These are phyloP conservation scores for Falco berigora DNA, from an alignment of 2,797 vertebrate genomes.

Conservation along the genomic window DNA sequence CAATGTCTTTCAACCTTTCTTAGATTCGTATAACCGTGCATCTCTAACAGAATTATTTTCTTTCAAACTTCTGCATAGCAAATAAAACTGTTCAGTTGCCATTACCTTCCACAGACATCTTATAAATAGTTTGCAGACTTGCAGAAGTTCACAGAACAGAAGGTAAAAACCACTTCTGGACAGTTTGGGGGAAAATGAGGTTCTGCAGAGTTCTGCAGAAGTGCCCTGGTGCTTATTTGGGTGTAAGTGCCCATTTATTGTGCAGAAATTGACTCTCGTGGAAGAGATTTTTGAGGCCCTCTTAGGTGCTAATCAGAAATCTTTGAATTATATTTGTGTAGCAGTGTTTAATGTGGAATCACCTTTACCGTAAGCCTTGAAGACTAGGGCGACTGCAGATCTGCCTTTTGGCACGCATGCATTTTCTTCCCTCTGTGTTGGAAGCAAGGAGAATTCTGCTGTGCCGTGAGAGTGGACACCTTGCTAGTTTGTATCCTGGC, in stretches of 20 bases:
- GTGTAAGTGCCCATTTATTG: background rate
- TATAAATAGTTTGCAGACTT: background rate
- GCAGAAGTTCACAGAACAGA: background rate
- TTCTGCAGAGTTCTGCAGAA: background rate
- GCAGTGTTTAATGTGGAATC: background rate
- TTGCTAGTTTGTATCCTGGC: background rate
- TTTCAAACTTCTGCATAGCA: background rate
- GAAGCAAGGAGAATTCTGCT: background rate
- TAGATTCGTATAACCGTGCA: background rate
- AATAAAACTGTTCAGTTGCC: background rate
- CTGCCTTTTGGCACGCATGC: fast-evolving
- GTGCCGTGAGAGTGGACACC: background rate
- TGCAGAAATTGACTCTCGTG: background rate
- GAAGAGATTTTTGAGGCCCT: background rate
- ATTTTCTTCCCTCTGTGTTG: background rate
- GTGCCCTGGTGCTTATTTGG: background rate
- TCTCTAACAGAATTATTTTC: background rate
- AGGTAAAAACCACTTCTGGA: background rate
- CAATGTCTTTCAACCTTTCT: background rate
- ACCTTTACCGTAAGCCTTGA: background rate
- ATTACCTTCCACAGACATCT: background rate
- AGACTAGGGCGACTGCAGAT: background rate
- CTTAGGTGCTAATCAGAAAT: background rate
- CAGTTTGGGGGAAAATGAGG: background rate
- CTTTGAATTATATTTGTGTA: background rate